Evolutionary conservation across 2,888 invertebrate genomes (phyloP), one percentile per base, ranked within the genome.

Genomic region (Cactoblastis cactorum): DNA sequence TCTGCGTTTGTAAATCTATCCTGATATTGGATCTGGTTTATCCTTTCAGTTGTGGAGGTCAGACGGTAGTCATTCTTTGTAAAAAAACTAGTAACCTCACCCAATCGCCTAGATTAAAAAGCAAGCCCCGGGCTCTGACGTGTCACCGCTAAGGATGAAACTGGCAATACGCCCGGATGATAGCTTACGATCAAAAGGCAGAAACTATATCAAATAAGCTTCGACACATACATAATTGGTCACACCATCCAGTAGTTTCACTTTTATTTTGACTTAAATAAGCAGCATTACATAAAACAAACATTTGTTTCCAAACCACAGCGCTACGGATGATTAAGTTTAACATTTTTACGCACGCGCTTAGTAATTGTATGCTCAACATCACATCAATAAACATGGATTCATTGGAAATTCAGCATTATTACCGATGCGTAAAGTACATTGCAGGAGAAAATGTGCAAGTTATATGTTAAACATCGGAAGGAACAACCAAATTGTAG

Each of bases 211-310:
- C 22, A 22, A 5, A 22, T 22, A 22, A 22, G 9, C 5, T 2
- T 6, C 8, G 9, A 28, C 28, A 9, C 8, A 9, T 9, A 28
- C 3, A 28, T 28, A 28, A 28, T 28, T 28, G 1, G 28, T 41
- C n/a, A 41, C 12, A 41, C 22, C 6, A 41, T 11, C 4, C n/a
- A 6, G 28, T 9, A 8, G 9, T 28, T 28, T 28, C 39, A 22
- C 19, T 39, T 28, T 11, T 19, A 18, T 39, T 5, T 33, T 9
- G 28, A 1, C 33, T 28, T 9, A 28, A 28, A 28, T 28, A 28
- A 8, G 28, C n/a, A n/a, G 17, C 45, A 34, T 43, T 34, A 47
- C 34, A 11, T 47, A 22, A 35, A 34, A 46, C 32, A 33, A 34
- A 46, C 22, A 35, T 34, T 17, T 0, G 14, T 5, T 28, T 11